Conservation (phyloP, 2,113 vertebrate genomes). For the Grantiella picta region DNA sequence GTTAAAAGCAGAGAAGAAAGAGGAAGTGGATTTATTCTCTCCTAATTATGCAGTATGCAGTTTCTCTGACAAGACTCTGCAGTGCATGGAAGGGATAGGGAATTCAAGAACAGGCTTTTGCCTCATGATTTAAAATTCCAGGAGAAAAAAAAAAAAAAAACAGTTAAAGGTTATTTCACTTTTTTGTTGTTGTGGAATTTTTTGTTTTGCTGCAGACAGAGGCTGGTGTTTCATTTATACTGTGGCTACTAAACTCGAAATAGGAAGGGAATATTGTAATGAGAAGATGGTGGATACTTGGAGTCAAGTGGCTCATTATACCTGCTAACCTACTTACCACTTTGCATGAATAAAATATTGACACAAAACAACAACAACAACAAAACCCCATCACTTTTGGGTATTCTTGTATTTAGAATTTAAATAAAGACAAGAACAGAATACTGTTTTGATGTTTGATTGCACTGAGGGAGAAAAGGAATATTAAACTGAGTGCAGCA, state of each 20-base stretch:
- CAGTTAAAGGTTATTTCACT: background rate
- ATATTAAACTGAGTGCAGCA: background rate
- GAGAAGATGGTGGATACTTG: background rate
- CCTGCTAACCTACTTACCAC: slow-evolving; percentile 25
- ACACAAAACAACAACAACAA: background rate
- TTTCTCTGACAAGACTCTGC: background rate
- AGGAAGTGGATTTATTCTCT: background rate
- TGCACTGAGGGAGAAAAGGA: background rate
- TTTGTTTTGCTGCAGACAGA: background rate
- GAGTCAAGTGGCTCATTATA: background rate
- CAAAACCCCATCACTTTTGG: background rate
- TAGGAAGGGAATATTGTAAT: background rate
- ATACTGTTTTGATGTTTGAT: background rate
- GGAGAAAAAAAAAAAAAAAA: background rate
- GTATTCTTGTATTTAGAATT: background rate
- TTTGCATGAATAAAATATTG: slow-evolving; percentile 34
- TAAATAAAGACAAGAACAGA: background rate
- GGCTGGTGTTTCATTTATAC: background rate
- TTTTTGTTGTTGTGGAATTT: background rate
- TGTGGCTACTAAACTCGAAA: background rate
- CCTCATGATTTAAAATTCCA: background rate
- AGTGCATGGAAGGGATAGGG: background rate
- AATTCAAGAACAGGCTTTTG: background rate
- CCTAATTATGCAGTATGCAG: background rate
- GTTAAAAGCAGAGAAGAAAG: background rate